Evolutionary conservation across 2,797 vertebrate genomes (phyloP).

Genomic region (Microctenopoma lineatum): DNA sequence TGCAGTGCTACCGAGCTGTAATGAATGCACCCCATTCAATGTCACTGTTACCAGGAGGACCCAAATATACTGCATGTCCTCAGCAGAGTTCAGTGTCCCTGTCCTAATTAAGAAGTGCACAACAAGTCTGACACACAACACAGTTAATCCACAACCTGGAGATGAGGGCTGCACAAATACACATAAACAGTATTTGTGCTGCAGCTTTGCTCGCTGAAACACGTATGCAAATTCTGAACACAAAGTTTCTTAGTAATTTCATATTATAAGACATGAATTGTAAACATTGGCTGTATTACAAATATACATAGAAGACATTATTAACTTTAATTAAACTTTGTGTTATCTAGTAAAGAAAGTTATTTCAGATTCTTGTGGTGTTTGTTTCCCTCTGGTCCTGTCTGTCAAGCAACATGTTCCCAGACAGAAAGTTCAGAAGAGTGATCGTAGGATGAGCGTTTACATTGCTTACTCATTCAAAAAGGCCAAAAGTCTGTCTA

Average conservation of each 20-base stretch:
- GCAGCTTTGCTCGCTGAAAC: background rate
- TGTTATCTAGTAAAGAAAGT: background rate
- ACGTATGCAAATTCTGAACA: conserved; percentile 5
- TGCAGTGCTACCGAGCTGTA: conserved; percentile 25
- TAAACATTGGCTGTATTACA: background rate
- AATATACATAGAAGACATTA: background rate
- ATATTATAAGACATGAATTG: background rate
- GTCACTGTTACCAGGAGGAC: conserved; percentile 43
- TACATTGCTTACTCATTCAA: conserved; percentile 55
- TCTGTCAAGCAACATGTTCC: conserved; percentile 29
- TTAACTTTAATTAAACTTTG: no score
- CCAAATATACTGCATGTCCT: conserved; percentile 43
- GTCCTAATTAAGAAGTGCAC: conserved; percentile 47
- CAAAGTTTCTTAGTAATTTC: background rate
- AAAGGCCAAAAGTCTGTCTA: conserved; percentile 50
- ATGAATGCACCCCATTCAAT: conserved; percentile 36
- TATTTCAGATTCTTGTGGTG: conserved; percentile 8
- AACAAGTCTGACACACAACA: conserved; percentile 34
- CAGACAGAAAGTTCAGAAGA: conserved; percentile 37
- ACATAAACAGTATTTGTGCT: background rate
- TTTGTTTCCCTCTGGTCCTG: conserved; percentile 1
- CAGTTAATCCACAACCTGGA: background rate
- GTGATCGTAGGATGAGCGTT: conserved; percentile 21
- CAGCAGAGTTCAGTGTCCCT: conserved; percentile 29
- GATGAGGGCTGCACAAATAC: background rate